Base-by-base conservation (phyloP, 2,888 invertebrate species). In the Stictocephala bisonia region DNA sequence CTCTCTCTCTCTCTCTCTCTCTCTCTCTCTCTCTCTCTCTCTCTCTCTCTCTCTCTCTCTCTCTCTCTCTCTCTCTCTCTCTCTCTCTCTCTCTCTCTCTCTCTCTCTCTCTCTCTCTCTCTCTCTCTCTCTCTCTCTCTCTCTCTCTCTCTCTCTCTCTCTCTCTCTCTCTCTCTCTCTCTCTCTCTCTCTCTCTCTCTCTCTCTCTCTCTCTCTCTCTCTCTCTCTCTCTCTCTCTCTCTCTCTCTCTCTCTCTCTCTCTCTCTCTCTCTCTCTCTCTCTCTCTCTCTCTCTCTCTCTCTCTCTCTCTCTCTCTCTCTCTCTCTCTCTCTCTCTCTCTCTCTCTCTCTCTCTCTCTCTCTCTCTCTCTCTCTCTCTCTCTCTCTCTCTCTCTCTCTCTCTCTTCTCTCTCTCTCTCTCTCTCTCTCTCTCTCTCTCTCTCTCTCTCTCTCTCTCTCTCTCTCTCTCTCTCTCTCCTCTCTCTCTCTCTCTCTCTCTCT, bases 181-280 rank as follows among this genome's bases (percentile, higher is more conserved):
- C 68, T 50, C 50, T 31, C 68, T 50, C 68, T 48, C 68, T 68
- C 48, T 67, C 67, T 67, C 48, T 29, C 48, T 44, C 48, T 3
- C 48, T 67, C 48, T 86, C 80, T 81, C 79, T 78, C 79, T 44
- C 44, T 44, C 44, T 44, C 44, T 44, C 44, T 44, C 44, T 44
- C 44, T 44, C 44, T 44, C 44, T 44, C 44, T 44, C 44, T 44
- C 44, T 44, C 44, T 44, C 44, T 44, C 44, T 44, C 44, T 44
- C 44, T 44, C 44, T 44, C 44, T 44, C 44, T 53, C 53, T 53
- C 18, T 20, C 6, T 20, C 18, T 53, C 6, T 53, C 15, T 20
- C 24, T 22, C 24, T 3, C 24, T 53, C 24, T 53, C 24, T 22
- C 24, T 22, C 53, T 24, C 3, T 24, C 15, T 22, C 3, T 24